Base-by-base conservation (phyloP, 35 echinoderm and acorn worm genomes). In the Strongylocentrotus purpuratus region DNA sequence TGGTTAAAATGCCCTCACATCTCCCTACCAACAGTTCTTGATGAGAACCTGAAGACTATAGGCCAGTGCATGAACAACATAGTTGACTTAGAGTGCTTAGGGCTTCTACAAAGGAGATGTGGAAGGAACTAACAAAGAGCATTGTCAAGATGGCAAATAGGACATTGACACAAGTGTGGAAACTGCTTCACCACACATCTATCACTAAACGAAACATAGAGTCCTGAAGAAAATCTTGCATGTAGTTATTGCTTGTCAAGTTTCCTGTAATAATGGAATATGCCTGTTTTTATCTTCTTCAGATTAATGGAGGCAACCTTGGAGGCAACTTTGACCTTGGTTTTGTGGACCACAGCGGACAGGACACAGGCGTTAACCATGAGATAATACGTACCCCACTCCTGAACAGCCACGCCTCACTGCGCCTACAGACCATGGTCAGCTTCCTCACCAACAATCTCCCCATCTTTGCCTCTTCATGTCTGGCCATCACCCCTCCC, bases 311-410 rank as follows among this genome's bases (percentile, higher is more conserved):
- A 33, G 96, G 94, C 31, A 94, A 60, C 94, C 92, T 96, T n/a
- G 94, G 93, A n/a, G 86, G 71, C 48, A 95, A 94, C 7, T 94
- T 95, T 88, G 96, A 97, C 33, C 85, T 96, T 13, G 95, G 94
- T 33, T 95, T 92, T 90, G 85, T 94, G 4, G 94, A 98, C 85
- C 94, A 92, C 61, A 88, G 45, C 61, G 95, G 92, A 8, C 31
- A 91, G 10, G 97, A 96, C 88, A 95, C 85, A 4, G 89, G 95
- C 45, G 45, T 86, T 48, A 98, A 95, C 58, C 97, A 96, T 33
- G 96, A 99, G 58, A 95, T 97, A 22, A 96, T 99, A 31, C 86
- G 97, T 48, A 86, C 65, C n/a, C 98, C 98, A 32, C 96, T 99
- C 47, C 88, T 99, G 48, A 96, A 94, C 61, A 95, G 95, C 46